Percentiles rank a stretch among this genome's conserved stretches.
These are phyloP conservation scores for Scaptomyza flava DNA, from an alignment of 2,888 invertebrate species.

Conservation along the genomic window DNA sequence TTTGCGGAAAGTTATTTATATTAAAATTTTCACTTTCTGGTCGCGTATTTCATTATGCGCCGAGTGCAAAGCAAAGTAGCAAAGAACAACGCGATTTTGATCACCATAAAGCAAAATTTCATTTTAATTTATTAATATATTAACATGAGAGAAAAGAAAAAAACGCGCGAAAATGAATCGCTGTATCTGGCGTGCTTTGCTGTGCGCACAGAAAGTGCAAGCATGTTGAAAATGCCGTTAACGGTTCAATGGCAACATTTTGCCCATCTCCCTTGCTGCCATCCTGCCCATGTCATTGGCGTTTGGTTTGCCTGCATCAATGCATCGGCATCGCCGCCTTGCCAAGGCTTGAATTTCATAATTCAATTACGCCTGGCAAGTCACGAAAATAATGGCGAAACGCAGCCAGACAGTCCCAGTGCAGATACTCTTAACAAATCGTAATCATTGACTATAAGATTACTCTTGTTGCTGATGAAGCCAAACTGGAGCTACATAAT, in stretches of 20 bases:
- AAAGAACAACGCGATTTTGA: conserved; percentile 36
- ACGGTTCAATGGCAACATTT: conserved; percentile 58
- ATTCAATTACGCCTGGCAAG: conserved; percentile 61
- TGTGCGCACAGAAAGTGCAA: conserved; percentile 42
- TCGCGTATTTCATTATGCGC: conserved; percentile 41
- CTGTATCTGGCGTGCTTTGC: conserved; percentile 4
- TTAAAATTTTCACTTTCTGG: conserved; percentile 67
- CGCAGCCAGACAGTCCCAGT: conserved; percentile 9
- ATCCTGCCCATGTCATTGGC: conserved; percentile 30
- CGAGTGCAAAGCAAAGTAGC: conserved; percentile 23
- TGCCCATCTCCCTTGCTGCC: conserved; percentile 8
- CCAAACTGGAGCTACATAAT: too few species aligned
- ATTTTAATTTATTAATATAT: conserved; percentile 71
- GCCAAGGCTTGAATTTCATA: conserved; percentile 59
- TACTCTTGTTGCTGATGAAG: background rate
- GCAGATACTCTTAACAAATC: conserved; percentile 11
- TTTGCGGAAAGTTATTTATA: conserved; percentile 62
- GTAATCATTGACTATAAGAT: background rate
- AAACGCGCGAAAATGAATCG: conserved; percentile 58
- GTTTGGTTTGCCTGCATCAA: conserved; percentile 35
- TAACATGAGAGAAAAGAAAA: conserved; percentile 40
- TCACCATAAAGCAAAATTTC: conserved; percentile 56
- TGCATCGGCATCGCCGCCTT: conserved; percentile 38
- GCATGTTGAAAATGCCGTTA: conserved; percentile 56
- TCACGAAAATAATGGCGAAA: conserved; percentile 12